Conservation (phyloP, 2,797 vertebrate species). For the Pempheris klunzingeri region DNA sequence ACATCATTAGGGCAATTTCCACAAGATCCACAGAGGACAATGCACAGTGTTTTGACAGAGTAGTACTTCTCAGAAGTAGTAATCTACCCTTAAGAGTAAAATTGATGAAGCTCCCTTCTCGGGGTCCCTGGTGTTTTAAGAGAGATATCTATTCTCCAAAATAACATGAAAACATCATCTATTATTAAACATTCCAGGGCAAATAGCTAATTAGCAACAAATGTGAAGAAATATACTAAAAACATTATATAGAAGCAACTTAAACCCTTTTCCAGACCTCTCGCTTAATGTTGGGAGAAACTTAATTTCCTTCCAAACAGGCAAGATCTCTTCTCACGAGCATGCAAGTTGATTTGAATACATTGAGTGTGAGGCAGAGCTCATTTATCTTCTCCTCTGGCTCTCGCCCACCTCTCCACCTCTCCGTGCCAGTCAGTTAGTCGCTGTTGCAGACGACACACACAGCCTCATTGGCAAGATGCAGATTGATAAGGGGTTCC, state of each 20-base stretch:
- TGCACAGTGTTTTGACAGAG: background rate
- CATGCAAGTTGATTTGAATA: constrained; percentile 50
- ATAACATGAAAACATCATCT: background rate
- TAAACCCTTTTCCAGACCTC: background rate
- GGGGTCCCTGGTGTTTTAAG: constrained; percentile 6
- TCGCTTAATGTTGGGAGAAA: background rate
- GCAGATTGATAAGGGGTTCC: constrained; percentile 55
- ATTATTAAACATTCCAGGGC: background rate
- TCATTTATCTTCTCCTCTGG: constrained; percentile 61
- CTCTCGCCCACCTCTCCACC: constrained; percentile 52
- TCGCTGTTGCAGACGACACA: constrained; percentile 46
- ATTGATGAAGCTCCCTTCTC: background rate
- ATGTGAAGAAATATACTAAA: background rate
- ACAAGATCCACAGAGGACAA: background rate
- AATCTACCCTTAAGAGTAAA: background rate
- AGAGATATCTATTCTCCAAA: background rate
- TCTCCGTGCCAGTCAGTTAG: constrained; percentile 50
- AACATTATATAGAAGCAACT: background rate
- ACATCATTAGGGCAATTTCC: background rate
- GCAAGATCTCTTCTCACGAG: constrained; percentile 32
- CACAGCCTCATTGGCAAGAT: constrained; percentile 34
- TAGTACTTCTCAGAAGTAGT: background rate
- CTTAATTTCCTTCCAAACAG: constrained; percentile 21
- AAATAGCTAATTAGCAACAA: constrained; percentile 21
- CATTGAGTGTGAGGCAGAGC: constrained; percentile 46